phyloP scores from a whole-genome alignment of 23 tunicate genomes.

The Corella eumyota region DNA sequence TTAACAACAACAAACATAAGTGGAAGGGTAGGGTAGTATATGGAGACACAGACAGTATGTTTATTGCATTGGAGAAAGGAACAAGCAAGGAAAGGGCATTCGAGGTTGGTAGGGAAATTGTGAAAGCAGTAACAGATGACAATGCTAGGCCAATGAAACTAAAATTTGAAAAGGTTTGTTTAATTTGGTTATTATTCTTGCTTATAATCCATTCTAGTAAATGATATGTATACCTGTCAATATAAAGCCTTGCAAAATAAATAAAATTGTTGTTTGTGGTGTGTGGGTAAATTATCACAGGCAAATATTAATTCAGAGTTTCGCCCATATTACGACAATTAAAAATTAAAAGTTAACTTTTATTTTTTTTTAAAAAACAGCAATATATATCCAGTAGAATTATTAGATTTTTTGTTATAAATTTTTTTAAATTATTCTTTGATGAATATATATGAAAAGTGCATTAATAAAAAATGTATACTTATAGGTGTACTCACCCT shows the following conservation, averaged over 20 bases:
- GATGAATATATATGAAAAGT: too few relatives aligned
- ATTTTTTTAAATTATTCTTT: too few relatives aligned
- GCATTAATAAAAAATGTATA: background rate
- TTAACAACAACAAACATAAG: constrained; percentile 23
- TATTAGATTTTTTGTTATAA: too few relatives aligned
- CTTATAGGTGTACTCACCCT: constrained; percentile 69
- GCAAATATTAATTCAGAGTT: background rate
- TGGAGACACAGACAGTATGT: constrained; percentile 95
- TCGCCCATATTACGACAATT: background rate
- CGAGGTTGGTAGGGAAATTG: constrained; percentile 58
- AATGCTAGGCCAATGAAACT: constrained; percentile 82
- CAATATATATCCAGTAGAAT: too few relatives aligned
- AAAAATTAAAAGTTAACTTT: background rate
- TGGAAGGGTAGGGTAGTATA: constrained; percentile 82
- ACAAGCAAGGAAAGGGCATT: constrained; percentile 67
- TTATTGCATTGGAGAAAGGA: constrained; percentile 59
- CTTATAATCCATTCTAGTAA: background rate
- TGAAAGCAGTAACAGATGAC: constrained; percentile 42
- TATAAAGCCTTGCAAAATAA: too few relatives aligned
- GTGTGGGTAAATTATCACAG: too few relatives aligned
- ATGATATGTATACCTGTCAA: background rate
- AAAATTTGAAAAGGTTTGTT: constrained; percentile 78
- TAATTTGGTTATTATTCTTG: background rate
- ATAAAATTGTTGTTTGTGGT: too few relatives aligned
- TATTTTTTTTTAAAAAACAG: too few relatives aligned